phyloP scores from a whole-genome alignment of 1,140 invertebrate species.

The Calliopsis andreniformis region DNA sequence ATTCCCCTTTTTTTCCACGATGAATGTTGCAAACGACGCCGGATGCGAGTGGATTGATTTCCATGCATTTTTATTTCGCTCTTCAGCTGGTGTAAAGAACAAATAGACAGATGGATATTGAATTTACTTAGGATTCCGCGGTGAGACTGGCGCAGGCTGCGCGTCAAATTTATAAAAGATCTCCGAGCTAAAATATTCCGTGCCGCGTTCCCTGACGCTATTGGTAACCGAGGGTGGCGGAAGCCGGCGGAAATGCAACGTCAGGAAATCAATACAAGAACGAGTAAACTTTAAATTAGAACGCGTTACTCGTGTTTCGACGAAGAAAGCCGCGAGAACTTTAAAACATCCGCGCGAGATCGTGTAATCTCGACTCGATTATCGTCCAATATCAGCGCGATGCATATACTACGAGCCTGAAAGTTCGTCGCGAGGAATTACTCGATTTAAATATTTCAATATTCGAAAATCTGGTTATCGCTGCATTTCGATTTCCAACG shows the following conservation, averaged over 20 bases:
- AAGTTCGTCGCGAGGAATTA: no score
- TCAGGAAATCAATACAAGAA: constrained; percentile 36
- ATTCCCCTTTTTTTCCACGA: background rate
- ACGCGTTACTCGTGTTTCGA: constrained; percentile 12
- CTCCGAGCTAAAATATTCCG: constrained; percentile 41
- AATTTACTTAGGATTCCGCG: constrained; percentile 35
- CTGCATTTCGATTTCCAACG: no score
- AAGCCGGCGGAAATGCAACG: constrained; percentile 27
- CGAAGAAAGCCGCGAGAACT: constrained; percentile 9
- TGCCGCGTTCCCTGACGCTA: constrained; percentile 14
- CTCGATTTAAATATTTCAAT: no score
- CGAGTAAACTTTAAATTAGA: constrained; percentile 45
- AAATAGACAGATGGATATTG: constrained; percentile 43
- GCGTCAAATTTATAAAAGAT: constrained; percentile 39
- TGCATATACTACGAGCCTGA: no score
- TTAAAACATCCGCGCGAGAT: constrained; percentile 11
- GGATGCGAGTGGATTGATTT: no score
- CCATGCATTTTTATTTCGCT: constrained; percentile 20
- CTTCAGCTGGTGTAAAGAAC: constrained; percentile 9
- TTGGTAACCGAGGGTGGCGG: background rate
- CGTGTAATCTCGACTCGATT: background rate
- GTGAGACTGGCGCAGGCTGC: background rate
- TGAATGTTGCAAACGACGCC: no score
- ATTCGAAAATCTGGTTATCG: no score
- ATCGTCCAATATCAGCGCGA: constrained; percentile 7